A percentile compares a stretch with the other conserved stretches of the same genome.
Evolutionary conservation across 2,888 invertebrate species (phyloP).

Genomic region (Drosophila neotestacea): DNA sequence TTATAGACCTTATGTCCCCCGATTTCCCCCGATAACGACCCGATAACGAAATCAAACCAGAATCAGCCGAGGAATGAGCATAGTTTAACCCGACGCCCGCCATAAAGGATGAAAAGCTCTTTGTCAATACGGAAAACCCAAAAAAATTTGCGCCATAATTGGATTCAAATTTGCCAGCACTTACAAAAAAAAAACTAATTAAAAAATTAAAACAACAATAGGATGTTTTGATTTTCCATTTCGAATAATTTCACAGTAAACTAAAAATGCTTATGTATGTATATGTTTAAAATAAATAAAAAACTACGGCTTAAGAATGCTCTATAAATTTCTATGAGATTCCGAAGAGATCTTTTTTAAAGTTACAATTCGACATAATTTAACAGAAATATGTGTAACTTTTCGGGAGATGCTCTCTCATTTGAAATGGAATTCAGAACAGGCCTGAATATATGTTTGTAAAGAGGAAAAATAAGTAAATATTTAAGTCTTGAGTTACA

Average conservation of each 20-base stretch:
- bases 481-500: conserved; percentile 32
- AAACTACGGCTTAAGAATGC: not conserved
- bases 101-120: conserved; percentile 36
- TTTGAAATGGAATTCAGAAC: not conserved
- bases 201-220: conserved; percentile 31
- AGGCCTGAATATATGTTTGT: not conserved
- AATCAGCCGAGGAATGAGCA: conserved; percentile 39
- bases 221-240: conserved; percentile 9
- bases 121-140: conserved; percentile 43
- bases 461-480: conserved; percentile 2
- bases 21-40: conserved; percentile 32
- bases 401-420: not conserved
- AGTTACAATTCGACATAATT: not conserved
- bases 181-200: conserved; percentile 43
- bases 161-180: conserved; percentile 51
- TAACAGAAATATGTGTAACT: not conserved
- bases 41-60: conserved; percentile 24
- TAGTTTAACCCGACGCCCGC: conserved; percentile 64
- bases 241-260: conserved; percentile 1
- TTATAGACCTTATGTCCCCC: conserved; percentile 55
- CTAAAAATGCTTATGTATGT: not conserved
- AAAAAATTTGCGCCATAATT: conserved; percentile 68
- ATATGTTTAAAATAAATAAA: not conserved
- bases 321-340: not conserved
- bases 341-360: not conserved